A percentile compares a stretch with the other conserved stretches of the same genome.
phyloP scores from a whole-genome alignment of 2,797 vertebrate genomes.

The Mus minutoides region DNA sequence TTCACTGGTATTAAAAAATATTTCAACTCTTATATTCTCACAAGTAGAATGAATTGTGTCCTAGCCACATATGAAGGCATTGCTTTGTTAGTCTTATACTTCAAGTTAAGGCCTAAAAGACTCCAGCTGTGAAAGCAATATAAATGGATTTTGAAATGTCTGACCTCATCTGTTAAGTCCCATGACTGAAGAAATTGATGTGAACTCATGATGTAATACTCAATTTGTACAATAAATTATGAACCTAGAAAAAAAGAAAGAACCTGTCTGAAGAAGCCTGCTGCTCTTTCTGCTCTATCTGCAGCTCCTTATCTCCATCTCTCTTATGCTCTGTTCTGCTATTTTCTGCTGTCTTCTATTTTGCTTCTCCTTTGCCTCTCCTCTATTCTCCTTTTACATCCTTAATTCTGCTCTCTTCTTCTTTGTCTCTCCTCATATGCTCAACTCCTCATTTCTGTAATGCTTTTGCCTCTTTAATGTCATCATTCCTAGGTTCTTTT shows the following conservation, averaged over 20 bases:
- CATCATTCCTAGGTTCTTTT: no score
- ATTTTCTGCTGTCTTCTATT: no score
- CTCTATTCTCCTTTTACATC: no score
- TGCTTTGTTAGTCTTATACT: slow-evolving; percentile 91
- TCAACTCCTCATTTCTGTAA: no score
- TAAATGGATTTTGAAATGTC: slow-evolving; percentile 85
- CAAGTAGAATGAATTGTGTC: slow-evolving; percentile 96
- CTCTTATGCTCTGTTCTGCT: no score
- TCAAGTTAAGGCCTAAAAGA: slow-evolving; percentile 96
- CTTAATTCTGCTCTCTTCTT: no score
- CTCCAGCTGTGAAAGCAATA: slow-evolving; percentile 91
- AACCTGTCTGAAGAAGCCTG: no score
- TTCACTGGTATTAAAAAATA: slow-evolving; percentile 97
- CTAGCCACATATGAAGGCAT: slow-evolving; percentile 93
- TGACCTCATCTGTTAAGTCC: slow-evolving; percentile 78
- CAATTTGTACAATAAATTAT: slow-evolving; percentile 85
- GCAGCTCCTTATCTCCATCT: no score
- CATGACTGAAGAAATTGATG: slow-evolving; percentile 66
- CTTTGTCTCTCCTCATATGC: no score
- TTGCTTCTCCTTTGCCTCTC: no score
- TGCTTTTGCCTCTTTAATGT: no score
- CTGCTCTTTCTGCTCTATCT: no score
- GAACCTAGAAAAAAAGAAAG: slow-evolving; percentile 78
- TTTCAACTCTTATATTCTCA: slow-evolving; percentile 95
- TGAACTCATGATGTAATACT: slow-evolving; percentile 76